phyloP scores from a whole-genome alignment of 2,113 vertebrate genomes.

The Ploceus nigricollis region DNA sequence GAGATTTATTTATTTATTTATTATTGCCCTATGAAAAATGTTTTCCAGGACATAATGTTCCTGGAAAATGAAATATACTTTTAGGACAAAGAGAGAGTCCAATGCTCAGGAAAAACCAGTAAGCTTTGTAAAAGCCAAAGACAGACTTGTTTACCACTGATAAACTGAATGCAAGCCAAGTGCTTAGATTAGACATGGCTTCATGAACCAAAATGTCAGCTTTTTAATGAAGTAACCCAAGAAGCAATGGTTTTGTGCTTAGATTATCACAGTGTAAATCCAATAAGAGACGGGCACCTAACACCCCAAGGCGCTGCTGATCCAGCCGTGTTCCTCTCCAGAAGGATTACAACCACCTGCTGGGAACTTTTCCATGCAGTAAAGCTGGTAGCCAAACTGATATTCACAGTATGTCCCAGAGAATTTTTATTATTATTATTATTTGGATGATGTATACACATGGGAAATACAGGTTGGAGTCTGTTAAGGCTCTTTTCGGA shows the following conservation, averaged over 20 bases:
- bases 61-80: not conserved
- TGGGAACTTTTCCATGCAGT: not conserved
- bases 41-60: constrained; percentile 36
- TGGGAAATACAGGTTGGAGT: not conserved
- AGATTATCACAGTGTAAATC: constrained; percentile 27
- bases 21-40: constrained; percentile 27
- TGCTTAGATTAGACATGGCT: not conserved
- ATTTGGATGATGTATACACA: not conserved
- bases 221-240: constrained; percentile 3
- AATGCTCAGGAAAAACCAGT: not conserved
- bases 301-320: not conserved
- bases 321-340: not conserved
- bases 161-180: not conserved
- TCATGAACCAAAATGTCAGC: not conserved
- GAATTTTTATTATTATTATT: not conserved
- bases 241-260: not conserved
- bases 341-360: constrained; percentile 21
- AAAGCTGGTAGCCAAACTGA: constrained; percentile 20
- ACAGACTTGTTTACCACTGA: not conserved
- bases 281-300: constrained; percentile 10
- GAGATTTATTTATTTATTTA: not conserved
- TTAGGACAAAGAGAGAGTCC: not conserved
- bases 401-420: not conserved
- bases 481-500: not conserved
- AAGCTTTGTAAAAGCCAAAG: constrained; percentile 9